Percentiles rank a stretch among this genome's conserved stretches.
Evolutionary conservation across 2,113 vertebrate genomes (phyloP).

Genomic region (Burhinus bistriatus): DNA sequence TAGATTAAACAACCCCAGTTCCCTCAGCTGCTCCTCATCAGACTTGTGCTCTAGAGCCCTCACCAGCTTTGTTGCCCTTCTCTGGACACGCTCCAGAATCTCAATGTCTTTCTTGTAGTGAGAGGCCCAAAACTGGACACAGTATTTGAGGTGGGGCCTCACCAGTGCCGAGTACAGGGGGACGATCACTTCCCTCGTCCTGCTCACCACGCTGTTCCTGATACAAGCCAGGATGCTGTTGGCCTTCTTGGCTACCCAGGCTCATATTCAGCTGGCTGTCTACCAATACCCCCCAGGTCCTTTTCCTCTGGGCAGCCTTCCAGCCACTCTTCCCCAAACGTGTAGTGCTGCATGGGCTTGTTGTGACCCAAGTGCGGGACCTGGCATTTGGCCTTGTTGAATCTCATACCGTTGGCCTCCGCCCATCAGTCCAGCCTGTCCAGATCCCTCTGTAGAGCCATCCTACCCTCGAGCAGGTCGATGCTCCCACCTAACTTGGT

Average conservation of each 20-base stretch:
- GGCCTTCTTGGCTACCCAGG: not conserved
- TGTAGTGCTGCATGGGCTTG: not conserved
- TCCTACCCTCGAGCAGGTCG: not conserved
- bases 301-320: no score
- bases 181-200: not conserved
- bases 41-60: not conserved
- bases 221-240: not conserved
- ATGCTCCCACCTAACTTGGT: not conserved
- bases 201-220: not conserved
- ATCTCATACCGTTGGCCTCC: rapidly evolving
- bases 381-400: rapidly evolving
- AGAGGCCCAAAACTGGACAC: not conserved
- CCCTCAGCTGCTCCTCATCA: not conserved
- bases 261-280: not conserved
- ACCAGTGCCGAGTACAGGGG: not conserved
- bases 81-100: not conserved
- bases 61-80: not conserved
- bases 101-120: not conserved
- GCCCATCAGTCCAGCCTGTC: rapidly evolving
- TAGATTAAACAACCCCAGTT: not conserved
- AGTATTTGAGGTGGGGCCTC: not conserved
- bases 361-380: not conserved
- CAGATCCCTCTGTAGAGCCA: not conserved
- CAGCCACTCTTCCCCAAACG: no score
- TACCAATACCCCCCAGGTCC: not conserved